Percentiles rank a stretch among this genome's conserved stretches.
Conservation (phyloP, 2,888 invertebrate species). For the Tenthredo distinguenda region DNA sequence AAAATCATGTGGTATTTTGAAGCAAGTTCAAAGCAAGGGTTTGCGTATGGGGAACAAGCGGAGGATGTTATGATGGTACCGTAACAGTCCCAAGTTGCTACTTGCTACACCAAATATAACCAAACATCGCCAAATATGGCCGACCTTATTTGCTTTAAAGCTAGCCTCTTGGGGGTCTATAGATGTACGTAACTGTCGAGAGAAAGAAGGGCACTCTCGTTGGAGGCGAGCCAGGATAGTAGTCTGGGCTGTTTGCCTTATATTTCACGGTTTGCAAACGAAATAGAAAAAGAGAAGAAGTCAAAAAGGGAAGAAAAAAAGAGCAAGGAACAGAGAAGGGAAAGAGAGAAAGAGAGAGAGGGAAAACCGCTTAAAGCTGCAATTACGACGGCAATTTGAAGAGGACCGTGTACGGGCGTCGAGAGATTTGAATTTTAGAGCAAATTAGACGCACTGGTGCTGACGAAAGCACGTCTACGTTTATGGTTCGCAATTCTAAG, state of each 20-base stretch:
- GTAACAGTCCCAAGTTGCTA: slow-evolving; percentile 20
- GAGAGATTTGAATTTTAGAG: slow-evolving; percentile 55
- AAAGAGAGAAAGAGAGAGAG: slow-evolving; percentile 39
- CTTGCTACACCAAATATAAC: slow-evolving; percentile 38
- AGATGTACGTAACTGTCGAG: background rate
- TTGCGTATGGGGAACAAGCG: background rate
- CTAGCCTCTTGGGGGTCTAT: slow-evolving; percentile 39
- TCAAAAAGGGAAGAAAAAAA: background rate
- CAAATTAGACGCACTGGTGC: slow-evolving; percentile 55
- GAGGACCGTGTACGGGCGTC: slow-evolving; percentile 44
- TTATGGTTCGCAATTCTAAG: slow-evolving; percentile 1
- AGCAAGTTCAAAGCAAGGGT: background rate
- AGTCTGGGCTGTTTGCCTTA: slow-evolving; percentile 49
- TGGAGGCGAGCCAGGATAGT: slow-evolving; percentile 46
- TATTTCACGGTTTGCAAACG: slow-evolving; percentile 43
- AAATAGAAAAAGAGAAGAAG: background rate
- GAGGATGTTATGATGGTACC: background rate
- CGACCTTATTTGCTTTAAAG: slow-evolving; percentile 49
- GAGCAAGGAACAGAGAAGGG: background rate
- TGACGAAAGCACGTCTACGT: slow-evolving; percentile 32
- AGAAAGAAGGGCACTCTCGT: slow-evolving; percentile 30
- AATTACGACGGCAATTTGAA: slow-evolving; percentile 55
- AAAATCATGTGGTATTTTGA: background rate
- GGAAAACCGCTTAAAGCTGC: slow-evolving; percentile 54
- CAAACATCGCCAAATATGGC: slow-evolving; percentile 49